These are phyloP conservation scores for Platycnemis pennipes DNA, from an alignment of 2,888 invertebrate species.

Conservation along the genomic window DNA sequence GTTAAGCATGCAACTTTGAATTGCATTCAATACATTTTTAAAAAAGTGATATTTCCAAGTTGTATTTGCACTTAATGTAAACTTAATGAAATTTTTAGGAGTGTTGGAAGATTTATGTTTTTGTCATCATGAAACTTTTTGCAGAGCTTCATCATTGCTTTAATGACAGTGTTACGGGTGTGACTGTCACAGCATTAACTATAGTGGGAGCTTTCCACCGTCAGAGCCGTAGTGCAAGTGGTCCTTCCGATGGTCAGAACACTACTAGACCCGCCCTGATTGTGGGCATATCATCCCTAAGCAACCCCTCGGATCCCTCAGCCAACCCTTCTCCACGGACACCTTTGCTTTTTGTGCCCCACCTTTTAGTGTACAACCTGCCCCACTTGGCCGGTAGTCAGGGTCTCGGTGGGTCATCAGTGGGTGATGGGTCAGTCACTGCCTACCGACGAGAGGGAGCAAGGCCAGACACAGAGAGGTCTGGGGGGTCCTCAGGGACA, in stretches of 20 bases:
- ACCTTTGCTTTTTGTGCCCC: not conserved
- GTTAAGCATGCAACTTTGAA: no score
- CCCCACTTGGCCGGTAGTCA: constrained; percentile 38
- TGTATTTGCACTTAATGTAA: no score
- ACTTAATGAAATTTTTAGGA: no score
- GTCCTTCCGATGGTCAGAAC: constrained; percentile 42
- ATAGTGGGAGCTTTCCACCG: constrained; percentile 35
- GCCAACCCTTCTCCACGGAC: constrained; percentile 33
- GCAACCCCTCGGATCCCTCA: constrained; percentile 6
- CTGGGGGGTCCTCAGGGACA: constrained; percentile 76
- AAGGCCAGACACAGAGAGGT: constrained; percentile 64
- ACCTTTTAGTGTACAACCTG: constrained; percentile 52
- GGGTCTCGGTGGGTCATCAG: constrained; percentile 48
- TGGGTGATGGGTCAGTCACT: constrained; percentile 70
- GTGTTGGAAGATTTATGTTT: not conserved
- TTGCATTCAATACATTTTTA: no score
- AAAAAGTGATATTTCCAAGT: no score
- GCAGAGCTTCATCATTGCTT: constrained; percentile 18
- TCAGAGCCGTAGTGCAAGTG: constrained; percentile 26
- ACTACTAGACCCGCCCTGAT: constrained; percentile 14
- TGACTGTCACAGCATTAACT: constrained; percentile 34
- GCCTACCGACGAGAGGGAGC: constrained; percentile 69
- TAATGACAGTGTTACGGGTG: constrained; percentile 6
- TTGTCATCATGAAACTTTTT: not conserved
- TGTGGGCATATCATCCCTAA: constrained; percentile 34